Evolutionary conservation across 2,113 vertebrate genomes (phyloP).

Genomic region (Morone saxatilis): DNA sequence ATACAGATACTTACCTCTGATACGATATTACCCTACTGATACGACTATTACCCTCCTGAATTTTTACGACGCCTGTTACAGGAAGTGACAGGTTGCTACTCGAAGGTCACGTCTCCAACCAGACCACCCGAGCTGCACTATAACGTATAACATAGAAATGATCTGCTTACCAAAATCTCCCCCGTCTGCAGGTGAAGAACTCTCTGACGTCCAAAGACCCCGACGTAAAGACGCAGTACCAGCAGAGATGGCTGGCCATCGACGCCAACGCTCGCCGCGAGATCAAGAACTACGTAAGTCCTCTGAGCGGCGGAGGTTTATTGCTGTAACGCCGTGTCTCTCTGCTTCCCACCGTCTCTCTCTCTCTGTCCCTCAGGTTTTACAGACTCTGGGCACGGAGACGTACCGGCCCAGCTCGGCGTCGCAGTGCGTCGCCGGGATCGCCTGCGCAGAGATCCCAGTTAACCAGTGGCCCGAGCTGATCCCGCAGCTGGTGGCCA

Average conservation of each 20-base stretch:
- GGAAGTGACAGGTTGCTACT: too few relatives aligned
- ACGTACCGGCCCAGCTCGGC: constrained; percentile 97
- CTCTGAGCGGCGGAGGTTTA: too few relatives aligned
- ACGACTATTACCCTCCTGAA: too few relatives aligned
- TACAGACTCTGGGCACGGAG: constrained; percentile 97
- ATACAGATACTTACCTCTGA: too few relatives aligned
- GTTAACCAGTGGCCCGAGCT: constrained; percentile 98
- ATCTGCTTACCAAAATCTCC: too few relatives aligned
- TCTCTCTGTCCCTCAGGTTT: constrained; percentile 83
- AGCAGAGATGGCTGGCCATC: constrained; percentile 98
- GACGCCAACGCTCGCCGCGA: constrained; percentile 93
- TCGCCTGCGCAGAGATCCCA: constrained; percentile 97
- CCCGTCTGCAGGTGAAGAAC: constrained; percentile 99
- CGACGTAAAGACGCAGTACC: constrained; percentile 95
- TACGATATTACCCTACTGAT: too few relatives aligned
- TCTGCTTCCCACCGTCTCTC: background rate
- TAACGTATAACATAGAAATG: too few relatives aligned
- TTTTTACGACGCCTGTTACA: too few relatives aligned
- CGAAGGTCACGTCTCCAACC: too few relatives aligned
- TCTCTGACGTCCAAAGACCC: constrained; percentile 98
- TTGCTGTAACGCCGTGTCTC: background rate
- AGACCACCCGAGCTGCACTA: too few relatives aligned
- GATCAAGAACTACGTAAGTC: constrained; percentile 96
- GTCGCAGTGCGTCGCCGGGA: constrained; percentile 97
- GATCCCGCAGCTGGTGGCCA: constrained; percentile 95